These are phyloP conservation scores for Ernsta delagoae DNA, from an alignment of 2,888 invertebrate genomes.

Conservation along the genomic window DNA sequence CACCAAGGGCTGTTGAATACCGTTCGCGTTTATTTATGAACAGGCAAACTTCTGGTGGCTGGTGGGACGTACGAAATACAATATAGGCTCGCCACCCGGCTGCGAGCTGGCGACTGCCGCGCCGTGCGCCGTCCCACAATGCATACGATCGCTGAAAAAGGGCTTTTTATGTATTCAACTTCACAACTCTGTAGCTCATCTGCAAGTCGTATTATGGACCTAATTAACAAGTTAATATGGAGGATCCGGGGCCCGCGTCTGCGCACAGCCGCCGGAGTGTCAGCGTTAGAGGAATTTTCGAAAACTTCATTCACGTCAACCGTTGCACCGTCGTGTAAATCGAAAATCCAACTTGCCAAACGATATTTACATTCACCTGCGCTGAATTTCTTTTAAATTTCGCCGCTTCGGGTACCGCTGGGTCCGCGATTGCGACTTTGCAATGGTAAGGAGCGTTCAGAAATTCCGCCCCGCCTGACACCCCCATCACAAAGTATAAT, in stretches of 20 bases:
- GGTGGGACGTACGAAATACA: conserved; percentile 80
- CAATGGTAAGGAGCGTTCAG: conserved; percentile 83
- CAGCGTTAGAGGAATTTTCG: conserved; percentile 37
- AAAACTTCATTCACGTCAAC: conserved; percentile 23
- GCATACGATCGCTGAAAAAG: conserved; percentile 86
- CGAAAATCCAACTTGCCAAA: conserved; percentile 51
- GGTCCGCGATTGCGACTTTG: conserved; percentile 76
- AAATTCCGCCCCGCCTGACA: conserved; percentile 83
- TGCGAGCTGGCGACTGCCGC: conserved; percentile 47
- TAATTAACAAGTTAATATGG: conserved; percentile 96
- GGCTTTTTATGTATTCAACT: conserved; percentile 89
- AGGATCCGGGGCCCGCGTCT: conserved; percentile 87
- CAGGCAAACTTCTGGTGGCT: conserved; percentile 85
- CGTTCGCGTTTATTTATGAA: conserved; percentile 86
- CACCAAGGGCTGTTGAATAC: conserved; percentile 86
- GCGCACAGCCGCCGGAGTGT: conserved; percentile 62
- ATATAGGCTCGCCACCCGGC: conserved; percentile 75
- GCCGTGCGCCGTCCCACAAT: conserved; percentile 64
- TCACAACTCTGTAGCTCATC: conserved; percentile 89
- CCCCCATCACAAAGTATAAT: conserved; percentile 87
- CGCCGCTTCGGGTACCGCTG: conserved; percentile 53
- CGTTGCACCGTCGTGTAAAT: conserved; percentile 42
- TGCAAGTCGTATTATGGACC: conserved; percentile 95
- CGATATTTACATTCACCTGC: conserved; percentile 61
- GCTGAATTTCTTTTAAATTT: conserved; percentile 61